Percentiles rank a stretch among this genome's conserved stretches.
Conservation (phyloP, 2,113 vertebrate species). For the Dolichotis patagonum region DNA sequence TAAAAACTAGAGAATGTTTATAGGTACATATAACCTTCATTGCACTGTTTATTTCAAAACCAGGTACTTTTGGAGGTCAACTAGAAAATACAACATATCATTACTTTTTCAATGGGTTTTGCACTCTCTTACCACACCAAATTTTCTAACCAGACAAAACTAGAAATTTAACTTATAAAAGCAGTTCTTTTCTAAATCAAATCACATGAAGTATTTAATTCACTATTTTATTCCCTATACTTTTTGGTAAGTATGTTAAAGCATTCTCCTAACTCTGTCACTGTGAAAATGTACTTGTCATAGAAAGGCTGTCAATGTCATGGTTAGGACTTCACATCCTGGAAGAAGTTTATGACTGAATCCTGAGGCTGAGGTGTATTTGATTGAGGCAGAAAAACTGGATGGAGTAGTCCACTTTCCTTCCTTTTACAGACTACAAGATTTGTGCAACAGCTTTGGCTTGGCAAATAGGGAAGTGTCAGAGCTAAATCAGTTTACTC, state of each 20-base stretch:
- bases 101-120: neutral
- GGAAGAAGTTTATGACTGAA: constrained; percentile 61
- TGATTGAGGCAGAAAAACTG: constrained; percentile 72
- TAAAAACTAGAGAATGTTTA: constrained; percentile 26
- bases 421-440: constrained; percentile 37
- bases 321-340: constrained; percentile 58
- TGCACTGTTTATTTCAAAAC: constrained; percentile 37
- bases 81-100: constrained; percentile 27
- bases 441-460: constrained; percentile 63
- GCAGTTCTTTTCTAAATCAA: constrained; percentile 73
- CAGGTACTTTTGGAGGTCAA: neutral
- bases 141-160: constrained; percentile 9
- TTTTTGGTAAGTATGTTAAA: constrained; percentile 52
- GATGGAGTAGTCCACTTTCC: neutral
- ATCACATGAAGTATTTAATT: constrained; percentile 65
- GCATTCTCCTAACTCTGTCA: constrained; percentile 37
- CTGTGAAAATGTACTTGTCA: constrained; percentile 52
- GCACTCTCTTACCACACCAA: neutral
- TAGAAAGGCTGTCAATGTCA: constrained; percentile 50
- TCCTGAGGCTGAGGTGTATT: neutral
- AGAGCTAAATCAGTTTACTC: constrained; percentile 50
- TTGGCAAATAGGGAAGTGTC: constrained; percentile 80
- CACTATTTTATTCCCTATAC: neutral
- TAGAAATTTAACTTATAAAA: constrained; percentile 3
- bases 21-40: neutral